A percentile compares a stretch with the other conserved stretches of the same genome.
Evolutionary conservation across 2,888 invertebrate genomes (phyloP).

Genomic region (Callosobruchus maculatus): DNA sequence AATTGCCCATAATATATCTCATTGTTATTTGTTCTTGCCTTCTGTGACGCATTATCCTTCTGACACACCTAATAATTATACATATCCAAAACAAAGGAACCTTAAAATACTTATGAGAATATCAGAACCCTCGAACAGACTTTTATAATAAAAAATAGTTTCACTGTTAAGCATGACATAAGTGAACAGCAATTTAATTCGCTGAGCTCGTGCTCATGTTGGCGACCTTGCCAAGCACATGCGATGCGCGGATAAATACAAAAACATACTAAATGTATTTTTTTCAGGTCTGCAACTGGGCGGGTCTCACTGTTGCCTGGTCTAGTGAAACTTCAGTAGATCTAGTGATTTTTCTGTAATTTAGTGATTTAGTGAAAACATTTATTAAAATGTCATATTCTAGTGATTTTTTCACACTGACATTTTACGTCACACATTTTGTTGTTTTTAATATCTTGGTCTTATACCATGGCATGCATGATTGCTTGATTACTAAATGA

Average conservation of each 20-base stretch:
- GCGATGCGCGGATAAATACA: not conserved
- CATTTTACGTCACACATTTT: no score
- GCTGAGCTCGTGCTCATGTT: not conserved
- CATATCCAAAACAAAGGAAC: not conserved
- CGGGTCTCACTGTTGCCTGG: no score
- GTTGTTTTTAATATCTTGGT: no score
- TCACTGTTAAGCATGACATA: not conserved
- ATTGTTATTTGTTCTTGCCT: not conserved
- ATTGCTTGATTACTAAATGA: no score
- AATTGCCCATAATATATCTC: not conserved
- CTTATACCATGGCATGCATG: no score
- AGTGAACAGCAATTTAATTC: not conserved
- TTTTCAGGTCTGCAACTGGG: not conserved
- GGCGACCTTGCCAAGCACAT: not conserved
- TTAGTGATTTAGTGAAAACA: no score
- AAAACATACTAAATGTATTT: not conserved
- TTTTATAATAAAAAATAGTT: not conserved
- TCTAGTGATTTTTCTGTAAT: no score
- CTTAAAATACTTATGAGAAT: not conserved
- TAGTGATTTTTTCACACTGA: no score
- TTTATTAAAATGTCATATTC: no score
- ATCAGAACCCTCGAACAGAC: not conserved
- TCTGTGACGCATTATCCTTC: not conserved
- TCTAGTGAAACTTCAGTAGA: no score
- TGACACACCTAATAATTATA: not conserved